A percentile compares a stretch with the other conserved stretches of the same genome.
Conservation (phyloP, 2,797 vertebrate genomes). For the Sylvilagus floridanus region DNA sequence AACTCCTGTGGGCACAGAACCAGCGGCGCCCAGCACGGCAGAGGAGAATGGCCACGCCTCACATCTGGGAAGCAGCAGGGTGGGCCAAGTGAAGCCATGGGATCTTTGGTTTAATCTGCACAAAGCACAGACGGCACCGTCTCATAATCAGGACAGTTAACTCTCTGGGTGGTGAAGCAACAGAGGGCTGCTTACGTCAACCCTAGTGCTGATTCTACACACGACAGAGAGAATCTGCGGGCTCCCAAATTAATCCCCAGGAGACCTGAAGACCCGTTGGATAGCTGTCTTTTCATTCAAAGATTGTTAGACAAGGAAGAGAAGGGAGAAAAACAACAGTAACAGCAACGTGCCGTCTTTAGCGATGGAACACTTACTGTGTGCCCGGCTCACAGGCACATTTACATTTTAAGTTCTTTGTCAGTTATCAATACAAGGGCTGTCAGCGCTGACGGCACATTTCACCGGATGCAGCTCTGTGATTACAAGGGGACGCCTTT, state of each 20-base stretch:
- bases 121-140: too few relatives aligned
- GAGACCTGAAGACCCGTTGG: neutral
- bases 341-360: neutral
- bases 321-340: neutral
- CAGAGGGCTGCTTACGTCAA: neutral
- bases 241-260: neutral
- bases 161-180: neutral
- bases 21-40: neutral
- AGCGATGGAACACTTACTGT: neutral
- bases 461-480: neutral
- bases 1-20: neutral
- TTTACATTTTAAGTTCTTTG: neutral
- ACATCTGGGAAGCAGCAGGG: neutral
- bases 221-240: neutral
- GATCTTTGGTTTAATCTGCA: neutral
- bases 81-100: neutral
- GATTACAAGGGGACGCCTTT: neutral
- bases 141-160: neutral
- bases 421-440: neutral
- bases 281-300: neutral
- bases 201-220: neutral
- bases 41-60: neutral
- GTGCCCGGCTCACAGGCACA: neutral
- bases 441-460: neutral
- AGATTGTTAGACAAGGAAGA: neutral